Base-by-base conservation (phyloP, 2,888 invertebrate genomes). In the Pterostichus madidus region DNA sequence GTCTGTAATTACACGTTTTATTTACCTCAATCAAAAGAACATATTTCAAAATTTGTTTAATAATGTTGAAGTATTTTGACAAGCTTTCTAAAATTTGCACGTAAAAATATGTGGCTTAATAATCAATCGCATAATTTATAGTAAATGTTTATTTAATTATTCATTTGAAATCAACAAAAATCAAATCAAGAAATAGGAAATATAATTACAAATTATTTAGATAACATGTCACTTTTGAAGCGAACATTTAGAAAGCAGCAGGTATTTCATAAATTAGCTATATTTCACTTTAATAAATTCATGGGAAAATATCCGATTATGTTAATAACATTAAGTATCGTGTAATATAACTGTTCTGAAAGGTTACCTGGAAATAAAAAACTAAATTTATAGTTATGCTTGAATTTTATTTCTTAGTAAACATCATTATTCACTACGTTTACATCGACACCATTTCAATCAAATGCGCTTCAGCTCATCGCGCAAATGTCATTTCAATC, bases 231-330 rank as follows among this genome's bases (percentile, higher is more conserved):
- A 75, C 31, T 75, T 49, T 32, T 49, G 24, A 15, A 49, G 24
- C 10, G 49, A 32, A 17, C 44, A n/a, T 44, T 56, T 71, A 46
- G 75, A 52, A 75, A 75, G 52, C 52, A 75, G 75, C 49, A 73
- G 49, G 73, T 17, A 52, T 49, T 75, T 75, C 32, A 75, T 75
- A 75, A 52, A 75, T 75, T 68, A 53, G 80, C 32, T 52, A 52
- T 80, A 71, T 73, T 39, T 73, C 53, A 71, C 24, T 80, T 53
- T 80, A 80, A 80, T 73, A 35, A 71, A 80, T 80, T 80, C 73
- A 80, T 80, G 80, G 64, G 53, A 71, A 80, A 56, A 80, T 49
- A 79, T 79, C 64, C 13, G 68, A 64, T 68, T 79, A 79, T 79
- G 68, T 64, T 79, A 64, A 79, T 79, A 79, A 32, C 35, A 68